Evolutionary conservation across 2,113 vertebrate species (phyloP), one percentile per base, ranked within the genome.

Genomic region (Pangasianodon gigas): DNA sequence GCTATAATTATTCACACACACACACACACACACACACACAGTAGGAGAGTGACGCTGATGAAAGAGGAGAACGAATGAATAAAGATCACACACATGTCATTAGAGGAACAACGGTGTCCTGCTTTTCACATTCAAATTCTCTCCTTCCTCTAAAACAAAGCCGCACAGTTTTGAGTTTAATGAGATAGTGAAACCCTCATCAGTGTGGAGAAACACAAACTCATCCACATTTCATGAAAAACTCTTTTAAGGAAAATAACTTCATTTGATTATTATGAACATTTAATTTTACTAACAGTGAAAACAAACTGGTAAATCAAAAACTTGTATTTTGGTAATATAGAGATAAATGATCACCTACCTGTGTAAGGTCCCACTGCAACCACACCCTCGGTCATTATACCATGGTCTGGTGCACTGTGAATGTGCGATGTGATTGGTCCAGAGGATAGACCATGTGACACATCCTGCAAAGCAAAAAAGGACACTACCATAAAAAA

Each of bases 311-410:
- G 3, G 0, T 19, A 65, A 69, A 74, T 16, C 69, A 74, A 74
- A 74, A 32, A n/a, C 4, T 13, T 69, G 65, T 21, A 9, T 41
- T 44, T 21, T 44, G 16, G 16, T 46, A 21, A 74, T 37, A 29
- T 4, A 24, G 6, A 85, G 24, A 54, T 10, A 84, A 4, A 52
- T 18, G 44, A 41, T 46, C 26, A 46, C 16, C 18, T 82, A 98
- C 96, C 97, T 97, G 96, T 96, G 94, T 95, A 96, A 2, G 96
- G 95, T 91, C 97, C 96, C 77, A 96, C 96, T 94, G 97, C 96
- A 91, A 96, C 91, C 85, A 97, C 94, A 92, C 97, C 98, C 86
- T 98, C 98, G 91, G 96, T 95, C 94, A 96, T 93, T 93, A 94
- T 93, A 88, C 96, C 96, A 94, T 96, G 97, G 93, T 94, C 96